Evolutionary conservation across 2,113 vertebrate genomes (phyloP).

Genomic region (Casuarius casuarius): DNA sequence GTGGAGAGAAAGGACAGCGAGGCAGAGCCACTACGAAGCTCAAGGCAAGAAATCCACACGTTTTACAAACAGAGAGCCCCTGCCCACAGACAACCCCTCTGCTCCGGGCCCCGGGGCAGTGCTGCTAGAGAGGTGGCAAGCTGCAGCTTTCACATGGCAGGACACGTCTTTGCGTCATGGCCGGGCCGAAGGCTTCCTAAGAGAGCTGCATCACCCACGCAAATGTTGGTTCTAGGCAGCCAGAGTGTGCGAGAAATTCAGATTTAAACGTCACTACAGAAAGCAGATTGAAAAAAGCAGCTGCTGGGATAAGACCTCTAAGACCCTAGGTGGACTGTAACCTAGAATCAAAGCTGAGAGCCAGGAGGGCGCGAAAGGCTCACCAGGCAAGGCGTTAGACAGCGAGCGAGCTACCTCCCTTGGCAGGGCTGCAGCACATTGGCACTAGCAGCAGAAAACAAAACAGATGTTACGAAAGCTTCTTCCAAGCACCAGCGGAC

Average conservation of each 20-base stretch:
- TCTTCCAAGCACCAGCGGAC: conserved; percentile 57
- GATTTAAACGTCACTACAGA: conserved; percentile 34
- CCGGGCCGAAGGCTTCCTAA: not conserved
- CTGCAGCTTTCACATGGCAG: not conserved
- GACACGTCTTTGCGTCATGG: not conserved
- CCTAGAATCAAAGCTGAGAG: conserved; percentile 18
- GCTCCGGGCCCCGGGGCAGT: accelerated
- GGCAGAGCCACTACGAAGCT: conserved; percentile 64
- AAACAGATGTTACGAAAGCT: conserved; percentile 67
- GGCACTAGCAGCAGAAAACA: conserved; percentile 64
- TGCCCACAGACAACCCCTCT: not conserved
- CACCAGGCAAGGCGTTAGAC: conserved; percentile 24
- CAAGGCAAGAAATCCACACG: conserved; percentile 56
- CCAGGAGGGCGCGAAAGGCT: conserved; percentile 4
- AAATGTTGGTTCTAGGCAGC: not conserved
- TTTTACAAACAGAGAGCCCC: not conserved
- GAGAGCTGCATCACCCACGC: not conserved
- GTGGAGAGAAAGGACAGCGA: not conserved
- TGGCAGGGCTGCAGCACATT: conserved; percentile 48
- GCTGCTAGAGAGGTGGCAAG: not conserved
- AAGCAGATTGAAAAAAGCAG: conserved; percentile 60
- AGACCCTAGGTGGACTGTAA: not conserved
- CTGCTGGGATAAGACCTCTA: conserved; percentile 20
- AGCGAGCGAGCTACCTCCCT: conserved; percentile 30
- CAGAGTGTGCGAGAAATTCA: conserved; percentile 20